These are phyloP conservation scores for Pygoscelis adeliae DNA, from an alignment of 2,113 vertebrate genomes.

Conservation along the genomic window DNA sequence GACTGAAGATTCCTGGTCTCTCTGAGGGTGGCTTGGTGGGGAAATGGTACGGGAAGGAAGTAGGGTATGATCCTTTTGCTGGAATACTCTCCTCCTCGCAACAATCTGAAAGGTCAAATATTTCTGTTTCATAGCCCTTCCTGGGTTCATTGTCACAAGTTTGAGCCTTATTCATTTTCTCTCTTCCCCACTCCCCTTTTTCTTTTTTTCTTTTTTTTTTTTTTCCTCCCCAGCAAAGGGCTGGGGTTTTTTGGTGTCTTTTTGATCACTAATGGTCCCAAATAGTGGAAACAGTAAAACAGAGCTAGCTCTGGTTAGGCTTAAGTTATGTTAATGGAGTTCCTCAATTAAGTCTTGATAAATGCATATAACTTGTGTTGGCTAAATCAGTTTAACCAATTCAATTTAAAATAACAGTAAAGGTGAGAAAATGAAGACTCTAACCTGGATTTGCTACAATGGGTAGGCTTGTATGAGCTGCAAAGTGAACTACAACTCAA, in stretches of 20 bases:
- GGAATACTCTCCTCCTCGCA: neutral
- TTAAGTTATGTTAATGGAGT: neutral
- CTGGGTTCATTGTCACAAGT: neutral
- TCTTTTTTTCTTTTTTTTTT: neutral
- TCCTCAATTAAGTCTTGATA: neutral
- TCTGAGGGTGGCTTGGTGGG: neutral
- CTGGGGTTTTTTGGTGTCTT: accelerated
- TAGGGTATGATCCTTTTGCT: neutral
- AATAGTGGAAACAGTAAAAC: neutral
- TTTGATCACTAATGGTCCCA: neutral
- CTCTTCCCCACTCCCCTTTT: neutral
- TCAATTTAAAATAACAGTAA: neutral
- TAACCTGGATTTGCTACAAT: neutral
- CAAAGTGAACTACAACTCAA: neutral
- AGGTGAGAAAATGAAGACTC: neutral
- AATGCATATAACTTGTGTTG: neutral
- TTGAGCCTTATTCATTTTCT: neutral
- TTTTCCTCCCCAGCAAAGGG: neutral
- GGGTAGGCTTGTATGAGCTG: neutral
- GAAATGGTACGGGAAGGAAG: neutral
- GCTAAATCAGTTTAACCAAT: neutral
- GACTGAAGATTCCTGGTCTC: neutral
- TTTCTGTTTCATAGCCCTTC: neutral
- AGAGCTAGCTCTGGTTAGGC: neutral
- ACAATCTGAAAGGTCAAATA: neutral